Evolutionary conservation across 2,797 vertebrate genomes (phyloP).

Genomic region (Sorex maritimensis): DNA sequence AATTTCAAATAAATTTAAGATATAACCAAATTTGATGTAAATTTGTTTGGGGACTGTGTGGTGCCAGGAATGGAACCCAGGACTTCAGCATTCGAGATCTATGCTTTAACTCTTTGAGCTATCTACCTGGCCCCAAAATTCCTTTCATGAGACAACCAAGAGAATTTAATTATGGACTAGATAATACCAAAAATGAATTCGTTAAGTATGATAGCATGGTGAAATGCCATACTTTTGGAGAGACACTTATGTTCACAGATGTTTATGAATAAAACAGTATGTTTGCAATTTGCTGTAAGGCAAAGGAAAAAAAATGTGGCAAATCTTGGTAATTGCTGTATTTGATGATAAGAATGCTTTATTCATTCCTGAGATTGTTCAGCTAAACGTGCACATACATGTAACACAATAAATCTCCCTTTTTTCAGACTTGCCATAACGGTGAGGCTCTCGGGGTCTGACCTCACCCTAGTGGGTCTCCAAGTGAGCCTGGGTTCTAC

Average conservation of each 20-base stretch:
- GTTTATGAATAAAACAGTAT: background rate
- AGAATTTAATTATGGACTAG: slow-evolving; percentile 19
- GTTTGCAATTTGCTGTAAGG: slow-evolving; percentile 22
- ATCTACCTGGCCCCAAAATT: background rate
- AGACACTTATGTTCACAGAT: slow-evolving; percentile 16
- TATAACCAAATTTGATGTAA: slow-evolving; percentile 7
- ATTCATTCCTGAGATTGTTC: background rate
- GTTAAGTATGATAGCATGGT: background rate
- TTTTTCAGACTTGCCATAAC: slow-evolving; percentile 3
- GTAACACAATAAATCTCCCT: background rate
- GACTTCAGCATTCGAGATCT: too few relatives aligned
- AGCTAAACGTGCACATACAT: background rate
- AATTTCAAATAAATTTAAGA: slow-evolving; percentile 13
- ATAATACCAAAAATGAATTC: slow-evolving; percentile 18
- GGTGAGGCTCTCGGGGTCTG: background rate
- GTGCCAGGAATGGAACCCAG: background rate
- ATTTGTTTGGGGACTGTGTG: too few relatives aligned
- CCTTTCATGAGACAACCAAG: slow-evolving; percentile 60
- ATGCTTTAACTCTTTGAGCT: background rate
- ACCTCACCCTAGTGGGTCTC: background rate
- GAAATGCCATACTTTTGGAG: slow-evolving; percentile 23
- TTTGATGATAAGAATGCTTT: slow-evolving; percentile 47
- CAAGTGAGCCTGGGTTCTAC: background rate
- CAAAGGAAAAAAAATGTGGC: background rate
- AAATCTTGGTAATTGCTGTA: background rate